Percentiles rank a stretch among this genome's conserved stretches.
Conservation (phyloP, 2,113 vertebrate genomes). For the Limnothrissa miodon region DNA sequence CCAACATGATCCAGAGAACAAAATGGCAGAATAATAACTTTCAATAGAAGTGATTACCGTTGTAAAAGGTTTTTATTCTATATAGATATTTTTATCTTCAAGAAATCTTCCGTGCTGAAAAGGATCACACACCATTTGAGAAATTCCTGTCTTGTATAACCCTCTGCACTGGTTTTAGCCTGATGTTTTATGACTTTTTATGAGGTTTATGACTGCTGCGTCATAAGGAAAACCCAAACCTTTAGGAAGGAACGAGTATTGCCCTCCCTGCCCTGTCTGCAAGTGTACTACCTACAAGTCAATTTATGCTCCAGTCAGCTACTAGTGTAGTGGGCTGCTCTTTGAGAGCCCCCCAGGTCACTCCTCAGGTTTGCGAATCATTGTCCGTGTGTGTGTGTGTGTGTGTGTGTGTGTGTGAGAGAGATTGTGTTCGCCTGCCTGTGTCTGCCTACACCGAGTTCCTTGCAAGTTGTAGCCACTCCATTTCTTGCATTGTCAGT, state of each 20-base stretch:
- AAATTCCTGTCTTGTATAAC: not conserved
- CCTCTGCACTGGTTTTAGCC: slow-evolving; percentile 45
- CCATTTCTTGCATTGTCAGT: slow-evolving; percentile 1
- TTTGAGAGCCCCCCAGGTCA: not conserved
- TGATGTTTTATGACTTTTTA: slow-evolving; percentile 27
- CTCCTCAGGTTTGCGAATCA: slow-evolving; percentile 10
- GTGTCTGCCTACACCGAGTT: not conserved
- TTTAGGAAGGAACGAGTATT: slow-evolving; percentile 34
- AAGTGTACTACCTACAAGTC: slow-evolving; percentile 45
- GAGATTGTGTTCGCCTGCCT: not conserved
- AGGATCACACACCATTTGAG: slow-evolving; percentile 1
- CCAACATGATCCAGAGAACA: slow-evolving; percentile 6
- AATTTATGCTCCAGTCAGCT: not conserved
- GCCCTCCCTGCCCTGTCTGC: slow-evolving; percentile 3
- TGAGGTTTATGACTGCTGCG: slow-evolving; percentile 68
- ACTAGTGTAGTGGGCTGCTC: not conserved
- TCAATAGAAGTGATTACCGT: slow-evolving; percentile 16
- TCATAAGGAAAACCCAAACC: slow-evolving; percentile 44
- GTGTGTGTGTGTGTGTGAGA: not conserved
- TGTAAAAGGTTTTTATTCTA: slow-evolving; percentile 20
- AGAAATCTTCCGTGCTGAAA: slow-evolving; percentile 17
- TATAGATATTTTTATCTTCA: slow-evolving; percentile 19
- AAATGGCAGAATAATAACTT: slow-evolving; percentile 6
- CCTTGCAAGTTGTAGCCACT: not conserved
- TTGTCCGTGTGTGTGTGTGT: not conserved